Percentiles rank a stretch among this genome's conserved stretches.
These are phyloP conservation scores for Drosophila pseudoananassae DNA, from an alignment of 1,140 invertebrate species.

Conservation along the genomic window DNA sequence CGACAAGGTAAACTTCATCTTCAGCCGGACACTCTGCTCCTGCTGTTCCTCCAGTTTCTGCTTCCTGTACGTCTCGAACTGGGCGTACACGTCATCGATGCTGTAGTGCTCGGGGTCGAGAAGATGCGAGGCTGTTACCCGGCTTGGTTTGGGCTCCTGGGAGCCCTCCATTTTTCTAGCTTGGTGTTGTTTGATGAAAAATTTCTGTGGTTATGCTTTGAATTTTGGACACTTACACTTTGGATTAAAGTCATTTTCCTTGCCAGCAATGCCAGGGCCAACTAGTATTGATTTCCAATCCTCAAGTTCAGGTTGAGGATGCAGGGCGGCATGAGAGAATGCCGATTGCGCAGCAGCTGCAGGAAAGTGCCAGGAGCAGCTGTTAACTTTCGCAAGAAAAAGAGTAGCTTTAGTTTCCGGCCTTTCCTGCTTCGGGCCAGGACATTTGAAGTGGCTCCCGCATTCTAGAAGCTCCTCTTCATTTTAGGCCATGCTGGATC, in stretches of 20 bases:
- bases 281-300: conserved; percentile 63
- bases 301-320: conserved; percentile 71
- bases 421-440: no score
- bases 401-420: no score
- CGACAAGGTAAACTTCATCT: not conserved
- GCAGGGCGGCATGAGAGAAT: conserved; percentile 36
- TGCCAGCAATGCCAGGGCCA: conserved; percentile 6
- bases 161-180: not conserved
- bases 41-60: not conserved
- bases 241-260: no score
- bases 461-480: not conserved
- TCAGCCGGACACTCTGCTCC: not conserved
- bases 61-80: conserved; percentile 38
- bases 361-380: conserved; percentile 13
- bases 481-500: conserved; percentile 93
- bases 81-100: conserved; percentile 37
- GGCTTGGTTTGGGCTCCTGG: not conserved
- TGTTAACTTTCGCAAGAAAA: conserved; percentile 4
- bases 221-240: not conserved
- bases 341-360: conserved; percentile 24
- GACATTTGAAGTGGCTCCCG: not conserved
- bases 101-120: conserved; percentile 10
- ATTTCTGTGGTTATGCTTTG: not conserved
- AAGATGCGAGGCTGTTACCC: not conserved
- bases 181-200: not conserved